phyloP scores from a whole-genome alignment of 2,113 vertebrate species.

The Siphamia tubifer region DNA sequence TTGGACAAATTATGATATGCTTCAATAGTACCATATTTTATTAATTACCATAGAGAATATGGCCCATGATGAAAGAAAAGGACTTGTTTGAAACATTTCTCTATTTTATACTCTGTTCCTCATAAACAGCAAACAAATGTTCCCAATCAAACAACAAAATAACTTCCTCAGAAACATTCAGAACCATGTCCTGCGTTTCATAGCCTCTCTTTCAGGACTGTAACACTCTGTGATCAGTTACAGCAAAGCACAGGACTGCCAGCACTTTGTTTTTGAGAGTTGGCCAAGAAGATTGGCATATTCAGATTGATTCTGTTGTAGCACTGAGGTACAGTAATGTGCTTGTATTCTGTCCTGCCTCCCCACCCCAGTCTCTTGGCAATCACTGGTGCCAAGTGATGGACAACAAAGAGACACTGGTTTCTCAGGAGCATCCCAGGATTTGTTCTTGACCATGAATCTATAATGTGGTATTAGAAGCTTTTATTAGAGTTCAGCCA shows the following conservation, averaged over 20 bases:
- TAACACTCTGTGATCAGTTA: background rate
- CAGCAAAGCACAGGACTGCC: slow-evolving; percentile 10
- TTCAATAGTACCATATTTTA: background rate
- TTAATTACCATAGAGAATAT: background rate
- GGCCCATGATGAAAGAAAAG: background rate
- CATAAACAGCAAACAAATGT: background rate
- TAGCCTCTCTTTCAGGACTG: background rate
- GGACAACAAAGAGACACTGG: slow-evolving; percentile 26
- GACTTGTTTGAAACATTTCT: too few species aligned
- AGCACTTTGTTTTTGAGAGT: slow-evolving; percentile 44
- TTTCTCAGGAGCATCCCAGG: slow-evolving; percentile 26
- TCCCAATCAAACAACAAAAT: slow-evolving; percentile 9
- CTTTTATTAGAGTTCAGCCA: background rate
- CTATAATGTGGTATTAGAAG: slow-evolving; percentile 1
- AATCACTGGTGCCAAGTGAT: slow-evolving; percentile 43
- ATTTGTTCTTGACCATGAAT: background rate
- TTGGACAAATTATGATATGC: background rate
- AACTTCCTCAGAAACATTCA: background rate
- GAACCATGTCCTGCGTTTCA: background rate
- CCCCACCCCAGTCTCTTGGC: slow-evolving; percentile 27
- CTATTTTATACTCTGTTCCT: background rate
- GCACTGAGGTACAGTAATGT: slow-evolving; percentile 56
- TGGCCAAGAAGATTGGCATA: slow-evolving; percentile 30
- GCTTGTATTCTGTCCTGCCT: slow-evolving; percentile 26
- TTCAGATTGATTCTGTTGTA: slow-evolving; percentile 61